Evolutionary conservation across 2,888 invertebrate genomes (phyloP).

Genomic region (Epicampocera succincta): DNA sequence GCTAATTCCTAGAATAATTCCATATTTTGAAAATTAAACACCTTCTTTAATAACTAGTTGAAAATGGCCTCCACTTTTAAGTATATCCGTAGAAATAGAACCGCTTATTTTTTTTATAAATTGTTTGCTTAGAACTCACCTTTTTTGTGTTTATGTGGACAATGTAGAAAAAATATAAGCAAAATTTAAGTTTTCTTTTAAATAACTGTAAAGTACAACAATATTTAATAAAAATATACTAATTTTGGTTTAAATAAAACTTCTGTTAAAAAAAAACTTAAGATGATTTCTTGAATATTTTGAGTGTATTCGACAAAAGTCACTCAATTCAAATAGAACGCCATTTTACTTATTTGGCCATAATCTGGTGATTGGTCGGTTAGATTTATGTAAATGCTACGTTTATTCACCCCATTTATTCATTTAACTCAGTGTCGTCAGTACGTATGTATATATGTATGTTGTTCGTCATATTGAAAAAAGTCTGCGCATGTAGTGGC

Average conservation of each 20-base stretch:
- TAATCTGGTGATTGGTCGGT: constrained; percentile 47
- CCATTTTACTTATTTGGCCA: constrained; percentile 48
- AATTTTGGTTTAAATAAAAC: constrained; percentile 18
- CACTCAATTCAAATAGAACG: constrained; percentile 46
- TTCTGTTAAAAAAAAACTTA: neutral
- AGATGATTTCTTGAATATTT: constrained; percentile 18
- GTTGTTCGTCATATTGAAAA: constrained; percentile 26
- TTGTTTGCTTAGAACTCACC: too few relatives aligned
- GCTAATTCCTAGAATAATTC: too few relatives aligned
- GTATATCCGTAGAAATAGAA: too few relatives aligned
- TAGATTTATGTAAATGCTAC: constrained; percentile 34
- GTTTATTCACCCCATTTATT: constrained; percentile 50
- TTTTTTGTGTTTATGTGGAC: too few relatives aligned
- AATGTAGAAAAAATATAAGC: too few relatives aligned
- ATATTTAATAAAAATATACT: neutral
- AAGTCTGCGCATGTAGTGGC: constrained; percentile 51
- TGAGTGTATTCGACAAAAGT: constrained; percentile 19
- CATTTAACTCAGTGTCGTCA: constrained; percentile 36
- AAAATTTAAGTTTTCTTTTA: neutral
- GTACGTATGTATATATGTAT: too few relatives aligned
- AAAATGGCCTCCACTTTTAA: too few relatives aligned
- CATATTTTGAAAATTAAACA: too few relatives aligned
- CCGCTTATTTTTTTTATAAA: too few relatives aligned
- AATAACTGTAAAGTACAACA: constrained; percentile 5
- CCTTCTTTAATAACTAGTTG: too few relatives aligned